Evolutionary conservation across 2,888 invertebrate genomes (phyloP).

Genomic region (Temnothorax ravouxi): DNA sequence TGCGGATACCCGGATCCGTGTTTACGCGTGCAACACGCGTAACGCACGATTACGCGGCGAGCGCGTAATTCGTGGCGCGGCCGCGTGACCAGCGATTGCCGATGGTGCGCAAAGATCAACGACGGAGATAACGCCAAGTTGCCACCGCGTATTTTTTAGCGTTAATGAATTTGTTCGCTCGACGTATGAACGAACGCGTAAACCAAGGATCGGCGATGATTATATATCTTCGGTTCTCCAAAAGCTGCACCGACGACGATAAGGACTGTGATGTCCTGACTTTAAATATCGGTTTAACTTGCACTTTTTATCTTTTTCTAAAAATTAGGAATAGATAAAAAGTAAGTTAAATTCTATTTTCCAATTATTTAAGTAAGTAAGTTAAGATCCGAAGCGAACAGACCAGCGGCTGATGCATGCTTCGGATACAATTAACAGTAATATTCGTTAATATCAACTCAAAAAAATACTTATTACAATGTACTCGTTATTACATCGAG

Average conservation of each 20-base stretch:
- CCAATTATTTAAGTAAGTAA: no score
- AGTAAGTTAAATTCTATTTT: no score
- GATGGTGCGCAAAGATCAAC: conserved; percentile 11
- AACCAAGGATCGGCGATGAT: not conserved
- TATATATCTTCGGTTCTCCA: not conserved
- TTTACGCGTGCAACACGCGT: conserved; percentile 34
- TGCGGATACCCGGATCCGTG: conserved; percentile 13
- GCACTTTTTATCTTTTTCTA: no score
- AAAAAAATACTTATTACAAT: not conserved
- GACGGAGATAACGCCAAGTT: not conserved
- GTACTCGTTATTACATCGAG: not conserved
- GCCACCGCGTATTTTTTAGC: not conserved
- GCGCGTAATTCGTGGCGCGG: conserved; percentile 35
- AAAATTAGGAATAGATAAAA: no score
- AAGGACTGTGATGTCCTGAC: no score
- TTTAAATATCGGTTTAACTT: no score
- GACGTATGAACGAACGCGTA: not conserved
- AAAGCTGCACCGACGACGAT: not conserved
- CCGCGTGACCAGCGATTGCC: conserved; percentile 9
- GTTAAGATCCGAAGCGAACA: no score
- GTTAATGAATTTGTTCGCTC: not conserved
- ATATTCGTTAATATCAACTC: not conserved
- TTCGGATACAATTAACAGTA: not conserved
- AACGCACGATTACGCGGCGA: conserved; percentile 35
- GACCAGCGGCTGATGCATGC: not conserved